A percentile compares a stretch with the other conserved stretches of the same genome.
phyloP scores from a whole-genome alignment of 2,797 vertebrate species.

The Betta splendens region DNA sequence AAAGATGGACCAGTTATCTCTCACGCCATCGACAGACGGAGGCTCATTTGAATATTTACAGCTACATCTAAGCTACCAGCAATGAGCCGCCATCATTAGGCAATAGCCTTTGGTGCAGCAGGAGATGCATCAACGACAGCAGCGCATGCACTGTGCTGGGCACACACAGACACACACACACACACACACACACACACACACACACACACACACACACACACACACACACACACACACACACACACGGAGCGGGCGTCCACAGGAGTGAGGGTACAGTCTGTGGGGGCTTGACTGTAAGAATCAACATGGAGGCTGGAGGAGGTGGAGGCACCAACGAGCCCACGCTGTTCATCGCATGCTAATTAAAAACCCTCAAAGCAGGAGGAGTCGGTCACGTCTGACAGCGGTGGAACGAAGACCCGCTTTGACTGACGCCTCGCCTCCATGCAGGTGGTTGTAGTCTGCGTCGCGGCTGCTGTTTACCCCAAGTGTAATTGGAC shows the following conservation, averaged over 20 bases:
- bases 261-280: too few relatives aligned
- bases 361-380: conserved; percentile 72
- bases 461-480: conserved; percentile 75
- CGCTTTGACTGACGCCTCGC: conserved; percentile 70
- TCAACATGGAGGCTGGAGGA: conserved; percentile 63
- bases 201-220: conserved; percentile 16
- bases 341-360: conserved; percentile 66
- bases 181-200: conserved; percentile 11
- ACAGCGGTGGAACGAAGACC: conserved; percentile 62
- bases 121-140: conserved; percentile 62
- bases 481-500: conserved; percentile 61
- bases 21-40: conserved; percentile 68
- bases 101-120: conserved; percentile 57
- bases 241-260: too few relatives aligned
- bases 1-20: conserved; percentile 71
- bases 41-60: conserved; percentile 83
- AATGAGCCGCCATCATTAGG: conserved; percentile 75
- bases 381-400: conserved; percentile 68
- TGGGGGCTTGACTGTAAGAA: conserved; percentile 53
- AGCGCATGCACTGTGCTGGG: conserved; percentile 31
- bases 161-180: conserved; percentile 15
- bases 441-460: conserved; percentile 61
- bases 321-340: conserved; percentile 50
- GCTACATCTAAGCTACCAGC: conserved; percentile 55
- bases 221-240: conserved; percentile 15